phyloP scores from a whole-genome alignment of 2,888 invertebrate genomes.

The Andricus quercusramuli region DNA sequence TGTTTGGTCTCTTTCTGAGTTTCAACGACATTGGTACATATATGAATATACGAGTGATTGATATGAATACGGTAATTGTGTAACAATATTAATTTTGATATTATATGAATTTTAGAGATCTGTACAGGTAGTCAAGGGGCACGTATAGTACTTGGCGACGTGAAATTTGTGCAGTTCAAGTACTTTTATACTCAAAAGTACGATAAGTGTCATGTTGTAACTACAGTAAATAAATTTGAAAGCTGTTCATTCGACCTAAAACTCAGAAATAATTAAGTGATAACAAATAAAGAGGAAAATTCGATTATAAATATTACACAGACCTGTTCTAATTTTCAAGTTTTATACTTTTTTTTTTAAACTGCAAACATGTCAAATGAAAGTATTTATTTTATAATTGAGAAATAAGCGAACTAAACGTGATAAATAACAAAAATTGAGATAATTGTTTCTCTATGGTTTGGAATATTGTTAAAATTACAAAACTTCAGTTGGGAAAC shows the following conservation, averaged over 20 bases:
- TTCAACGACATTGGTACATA: slow-evolving; percentile 8
- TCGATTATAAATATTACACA: neutral
- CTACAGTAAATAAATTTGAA: slow-evolving; percentile 2
- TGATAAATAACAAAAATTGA: too few relatives aligned
- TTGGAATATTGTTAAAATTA: too few relatives aligned
- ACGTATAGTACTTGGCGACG: slow-evolving; percentile 25
- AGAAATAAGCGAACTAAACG: too few relatives aligned
- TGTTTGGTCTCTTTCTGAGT: slow-evolving; percentile 14
- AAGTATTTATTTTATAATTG: too few relatives aligned
- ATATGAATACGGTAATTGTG: slow-evolving; percentile 47
- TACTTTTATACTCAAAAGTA: slow-evolving; percentile 30
- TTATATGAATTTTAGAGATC: slow-evolving; percentile 42
- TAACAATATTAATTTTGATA: slow-evolving; percentile 49
- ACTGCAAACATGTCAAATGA: neutral
- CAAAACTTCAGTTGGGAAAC: too few relatives aligned
- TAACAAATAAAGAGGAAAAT: neutral
- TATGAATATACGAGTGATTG: slow-evolving; percentile 19
- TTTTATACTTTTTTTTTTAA: neutral
- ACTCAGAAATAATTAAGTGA: neutral
- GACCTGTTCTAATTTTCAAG: neutral
- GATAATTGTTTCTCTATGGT: too few relatives aligned
- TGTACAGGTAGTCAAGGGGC: slow-evolving; percentile 40
- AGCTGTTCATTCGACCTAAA: neutral
- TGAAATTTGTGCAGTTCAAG: slow-evolving; percentile 19
- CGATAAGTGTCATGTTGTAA: neutral